Evolutionary conservation across 2,888 invertebrate species (phyloP), one percentile per base, ranked within the genome.

Genomic region (Torymus tubicola): DNA sequence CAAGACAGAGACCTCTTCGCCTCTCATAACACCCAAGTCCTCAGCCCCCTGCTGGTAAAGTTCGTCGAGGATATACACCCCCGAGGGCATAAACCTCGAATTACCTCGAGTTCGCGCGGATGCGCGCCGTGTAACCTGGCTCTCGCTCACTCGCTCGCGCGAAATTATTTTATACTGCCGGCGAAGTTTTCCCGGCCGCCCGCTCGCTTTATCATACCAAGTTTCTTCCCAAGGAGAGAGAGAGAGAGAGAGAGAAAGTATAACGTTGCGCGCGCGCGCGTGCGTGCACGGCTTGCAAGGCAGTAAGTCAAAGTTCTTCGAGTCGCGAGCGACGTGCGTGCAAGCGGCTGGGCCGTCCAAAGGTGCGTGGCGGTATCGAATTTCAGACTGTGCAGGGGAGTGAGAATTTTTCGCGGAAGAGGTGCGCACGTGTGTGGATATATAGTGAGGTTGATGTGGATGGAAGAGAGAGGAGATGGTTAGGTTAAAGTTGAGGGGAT

Each of bases 131-230:
- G 69, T 63, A 71, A 52, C 55, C 57, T 13, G 42, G 55, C 79
- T 84, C 76, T 60, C 64, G 75, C 31, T 31, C 3, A 4, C 70
- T 57, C 60, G 24, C 31, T 31, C 3, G 31, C 31, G 78, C 78
- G 76, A 84, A 85, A 85, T 84, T 84, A 85, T 85, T 84, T 84
- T 84, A 84, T 83, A 84, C 77, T 81, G 74, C 73, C 63, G 53
- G 77, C 81, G 78, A 82, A 79, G 80, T 83, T 82, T 82, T 67
- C 67, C 67, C 76, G 67, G 64, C 72, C 24, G 21, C 63, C 50
- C 21, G 21, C 13, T 63, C 61, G 83, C 81, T 83, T 81, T 78
- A 82, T 84, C 80, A 82, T 80, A 50, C 16, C 16, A 16, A 64
- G 74, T 70, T 63, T 68, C 69, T 78, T 76, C n/a, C 52, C 63